phyloP scores from a whole-genome alignment of 2,113 vertebrate species.

The Corynorhinus townsendii region DNA sequence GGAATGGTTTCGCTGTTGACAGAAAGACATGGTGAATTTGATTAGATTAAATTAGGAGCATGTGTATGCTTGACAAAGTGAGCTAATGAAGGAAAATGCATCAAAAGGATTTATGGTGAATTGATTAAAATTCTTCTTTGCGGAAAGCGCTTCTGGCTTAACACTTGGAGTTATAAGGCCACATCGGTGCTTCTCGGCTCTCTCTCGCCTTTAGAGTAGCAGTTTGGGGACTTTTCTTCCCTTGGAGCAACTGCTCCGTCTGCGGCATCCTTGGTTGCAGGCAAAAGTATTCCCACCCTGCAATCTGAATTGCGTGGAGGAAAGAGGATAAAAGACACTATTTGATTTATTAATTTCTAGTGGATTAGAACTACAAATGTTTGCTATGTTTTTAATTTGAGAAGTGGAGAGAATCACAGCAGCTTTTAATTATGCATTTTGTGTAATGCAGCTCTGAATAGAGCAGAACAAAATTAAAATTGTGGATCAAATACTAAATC shows the following conservation, averaged over 20 bases:
- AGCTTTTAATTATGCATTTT: constrained; percentile 89
- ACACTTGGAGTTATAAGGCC: constrained; percentile 47
- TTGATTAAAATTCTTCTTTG: constrained; percentile 69
- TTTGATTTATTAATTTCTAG: constrained; percentile 89
- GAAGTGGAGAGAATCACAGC: constrained; percentile 82
- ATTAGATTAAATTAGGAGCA: constrained; percentile 76
- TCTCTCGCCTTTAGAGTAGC: not conserved
- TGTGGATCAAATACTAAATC: constrained; percentile 87
- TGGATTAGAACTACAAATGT: constrained; percentile 86
- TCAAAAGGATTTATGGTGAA: constrained; percentile 69
- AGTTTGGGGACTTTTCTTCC: constrained; percentile 57
- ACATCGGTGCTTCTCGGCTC: constrained; percentile 41
- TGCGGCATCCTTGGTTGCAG: constrained; percentile 62
- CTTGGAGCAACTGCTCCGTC: constrained; percentile 56
- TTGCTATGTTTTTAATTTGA: constrained; percentile 87
- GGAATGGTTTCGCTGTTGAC: constrained; percentile 66
- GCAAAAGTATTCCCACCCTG: constrained; percentile 78
- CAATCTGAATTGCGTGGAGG: constrained; percentile 76
- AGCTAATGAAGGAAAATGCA: constrained; percentile 68
- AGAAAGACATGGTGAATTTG: constrained; percentile 69
- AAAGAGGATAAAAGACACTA: constrained; percentile 81
- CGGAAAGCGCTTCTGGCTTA: constrained; percentile 52
- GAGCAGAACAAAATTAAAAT: constrained; percentile 85
- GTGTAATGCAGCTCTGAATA: constrained; percentile 84
- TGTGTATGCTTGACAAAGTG: constrained; percentile 65